Percentiles rank a stretch among this genome's conserved stretches.
These are phyloP conservation scores for Carassius auratus DNA, from an alignment of 2,113 vertebrate species.

Conservation along the genomic window DNA sequence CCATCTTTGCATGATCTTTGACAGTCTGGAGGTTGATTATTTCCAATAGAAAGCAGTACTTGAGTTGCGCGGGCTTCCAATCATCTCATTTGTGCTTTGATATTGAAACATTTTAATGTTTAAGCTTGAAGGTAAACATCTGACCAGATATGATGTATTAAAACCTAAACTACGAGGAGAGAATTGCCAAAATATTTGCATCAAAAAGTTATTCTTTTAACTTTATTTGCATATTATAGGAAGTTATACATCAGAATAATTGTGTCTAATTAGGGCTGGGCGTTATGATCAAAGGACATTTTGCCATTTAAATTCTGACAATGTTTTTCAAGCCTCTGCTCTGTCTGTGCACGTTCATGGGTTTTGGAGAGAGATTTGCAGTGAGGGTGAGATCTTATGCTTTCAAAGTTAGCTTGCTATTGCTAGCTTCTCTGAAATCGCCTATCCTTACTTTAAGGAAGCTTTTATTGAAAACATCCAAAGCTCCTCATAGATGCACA, in stretches of 20 bases:
- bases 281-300: too few relatives aligned
- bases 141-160: background rate
- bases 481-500: too few relatives aligned
- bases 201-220: too few relatives aligned
- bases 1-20: background rate
- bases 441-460: too few relatives aligned
- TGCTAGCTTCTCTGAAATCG: too few relatives aligned
- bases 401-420: too few relatives aligned
- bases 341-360: too few relatives aligned
- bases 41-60: background rate
- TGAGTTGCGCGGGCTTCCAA: background rate
- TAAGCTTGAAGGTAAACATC: background rate
- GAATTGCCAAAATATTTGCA: background rate
- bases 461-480: background rate
- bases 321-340: background rate
- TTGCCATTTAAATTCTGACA: too few relatives aligned
- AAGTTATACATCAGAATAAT: background rate
- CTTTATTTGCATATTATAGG: too few relatives aligned
- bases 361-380: too few relatives aligned
- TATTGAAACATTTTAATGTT: background rate
- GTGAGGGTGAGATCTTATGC: too few relatives aligned
- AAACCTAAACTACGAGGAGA: background rate
- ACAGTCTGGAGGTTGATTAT: background rate
- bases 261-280: too few relatives aligned
- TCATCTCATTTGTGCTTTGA: background rate